Conservation (phyloP, 2,888 invertebrate species). For the Hemaris fuciformis region DNA sequence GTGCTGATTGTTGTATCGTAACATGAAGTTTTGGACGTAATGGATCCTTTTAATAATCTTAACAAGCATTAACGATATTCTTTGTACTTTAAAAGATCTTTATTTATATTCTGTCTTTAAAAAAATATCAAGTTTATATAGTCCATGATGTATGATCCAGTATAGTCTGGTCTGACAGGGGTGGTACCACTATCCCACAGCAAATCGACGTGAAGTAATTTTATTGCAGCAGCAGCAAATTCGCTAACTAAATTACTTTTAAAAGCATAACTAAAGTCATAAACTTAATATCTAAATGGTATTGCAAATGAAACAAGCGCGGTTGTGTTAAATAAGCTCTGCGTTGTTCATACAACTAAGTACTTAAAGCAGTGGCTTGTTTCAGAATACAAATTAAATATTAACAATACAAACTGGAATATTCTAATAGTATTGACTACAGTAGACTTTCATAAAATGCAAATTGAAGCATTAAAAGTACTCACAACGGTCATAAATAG, state of each 20-base stretch:
- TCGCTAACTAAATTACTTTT: not conserved
- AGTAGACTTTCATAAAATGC: slow-evolving; percentile 59
- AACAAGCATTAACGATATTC: not conserved
- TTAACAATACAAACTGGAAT: slow-evolving; percentile 5
- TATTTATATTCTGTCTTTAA: not conserved
- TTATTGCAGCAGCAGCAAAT: too few species aligned
- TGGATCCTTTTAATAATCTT: not conserved
- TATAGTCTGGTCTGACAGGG: too few species aligned
- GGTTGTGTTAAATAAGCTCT: not conserved
- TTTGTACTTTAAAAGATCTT: not conserved
- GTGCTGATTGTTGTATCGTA: not conserved
- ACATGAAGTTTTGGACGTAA: not conserved
- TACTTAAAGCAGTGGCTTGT: not conserved
- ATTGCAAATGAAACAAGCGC: not conserved
- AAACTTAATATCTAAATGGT: not conserved
- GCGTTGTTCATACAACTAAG: not conserved
- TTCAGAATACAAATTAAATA: not conserved
- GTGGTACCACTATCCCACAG: too few species aligned
- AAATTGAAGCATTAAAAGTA: slow-evolving; percentile 52
- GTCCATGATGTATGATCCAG: too few species aligned
- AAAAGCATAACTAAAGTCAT: not conserved
- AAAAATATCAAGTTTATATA: too few species aligned
- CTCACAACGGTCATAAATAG: slow-evolving; percentile 45
- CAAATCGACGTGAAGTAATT: too few species aligned
- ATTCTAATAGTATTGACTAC: slow-evolving; percentile 21